These are phyloP conservation scores for Delphinus delphis DNA, from an alignment of 2,113 vertebrate species.

Conservation along the genomic window DNA sequence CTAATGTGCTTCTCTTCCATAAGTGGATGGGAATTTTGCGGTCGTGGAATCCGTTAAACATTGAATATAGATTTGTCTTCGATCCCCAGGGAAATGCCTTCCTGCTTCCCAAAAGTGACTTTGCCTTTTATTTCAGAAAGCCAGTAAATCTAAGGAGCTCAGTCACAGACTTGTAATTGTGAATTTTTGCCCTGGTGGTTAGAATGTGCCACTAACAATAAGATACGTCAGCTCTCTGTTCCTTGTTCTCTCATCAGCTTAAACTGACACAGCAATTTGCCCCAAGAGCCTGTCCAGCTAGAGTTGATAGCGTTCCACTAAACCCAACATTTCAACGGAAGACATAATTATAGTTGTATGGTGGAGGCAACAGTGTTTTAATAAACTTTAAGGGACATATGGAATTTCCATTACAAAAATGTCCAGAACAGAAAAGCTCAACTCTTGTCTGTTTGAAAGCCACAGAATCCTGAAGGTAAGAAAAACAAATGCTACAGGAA, in stretches of 20 bases:
- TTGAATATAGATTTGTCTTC: not conserved
- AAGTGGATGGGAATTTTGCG: rapidly evolving
- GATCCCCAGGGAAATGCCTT: not conserved
- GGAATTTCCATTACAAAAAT: not conserved
- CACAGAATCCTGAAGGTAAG: not conserved
- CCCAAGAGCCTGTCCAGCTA: not conserved
- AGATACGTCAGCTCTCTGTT: not conserved
- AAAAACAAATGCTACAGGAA: not conserved
- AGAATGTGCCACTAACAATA: not conserved
- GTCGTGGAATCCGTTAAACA: not conserved
- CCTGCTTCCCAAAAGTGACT: not conserved
- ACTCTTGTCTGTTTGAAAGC: not conserved
- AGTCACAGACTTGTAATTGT: not conserved
- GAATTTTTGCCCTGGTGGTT: not conserved
- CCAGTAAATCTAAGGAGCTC: not conserved
- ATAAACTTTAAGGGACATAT: not conserved
- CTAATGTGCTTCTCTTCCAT: not conserved
- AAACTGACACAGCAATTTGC: not conserved
- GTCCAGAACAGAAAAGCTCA: not conserved
- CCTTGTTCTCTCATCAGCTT: not conserved
- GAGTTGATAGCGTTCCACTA: not conserved
- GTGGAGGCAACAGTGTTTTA: not conserved
- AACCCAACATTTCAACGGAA: not conserved
- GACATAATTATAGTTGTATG: not conserved
- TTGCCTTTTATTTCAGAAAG: not conserved